These are phyloP conservation scores for Eupithecia subumbrata DNA, from an alignment of 2,888 invertebrate species.

Conservation along the genomic window DNA sequence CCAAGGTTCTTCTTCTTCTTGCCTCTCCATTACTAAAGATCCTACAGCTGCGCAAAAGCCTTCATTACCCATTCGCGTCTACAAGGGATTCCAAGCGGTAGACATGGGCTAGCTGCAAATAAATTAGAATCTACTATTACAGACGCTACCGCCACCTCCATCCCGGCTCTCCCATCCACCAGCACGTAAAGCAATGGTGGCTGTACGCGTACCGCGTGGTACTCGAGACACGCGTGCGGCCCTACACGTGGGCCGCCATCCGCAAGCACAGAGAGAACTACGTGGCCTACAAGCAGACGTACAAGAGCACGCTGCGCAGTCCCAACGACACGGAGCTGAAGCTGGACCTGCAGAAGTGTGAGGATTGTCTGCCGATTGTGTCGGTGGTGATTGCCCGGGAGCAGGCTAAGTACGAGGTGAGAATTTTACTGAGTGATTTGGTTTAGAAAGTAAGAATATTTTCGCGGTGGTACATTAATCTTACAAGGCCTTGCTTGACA, in stretches of 20 bases:
- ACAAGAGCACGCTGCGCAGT: slow-evolving; percentile 87
- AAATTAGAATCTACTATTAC: slow-evolving; percentile 20
- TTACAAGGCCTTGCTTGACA: no score
- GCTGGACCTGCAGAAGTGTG: slow-evolving; percentile 88
- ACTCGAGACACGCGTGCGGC: slow-evolving; percentile 88
- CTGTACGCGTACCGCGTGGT: slow-evolving; percentile 88
- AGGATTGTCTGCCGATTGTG: slow-evolving; percentile 88
- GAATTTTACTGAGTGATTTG: background rate
- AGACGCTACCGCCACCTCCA: slow-evolving; percentile 86
- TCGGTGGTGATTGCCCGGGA: slow-evolving; percentile 91
- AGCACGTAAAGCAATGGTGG: slow-evolving; percentile 89
- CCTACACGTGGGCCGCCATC: slow-evolving; percentile 90
- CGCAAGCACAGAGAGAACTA: slow-evolving; percentile 88
- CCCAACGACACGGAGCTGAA: slow-evolving; percentile 90
- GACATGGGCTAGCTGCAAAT: background rate
- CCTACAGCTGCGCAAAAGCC: background rate
- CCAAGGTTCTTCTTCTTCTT: background rate
- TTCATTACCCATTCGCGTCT: background rate
- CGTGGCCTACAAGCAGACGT: slow-evolving; percentile 86
- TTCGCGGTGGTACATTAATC: no score
- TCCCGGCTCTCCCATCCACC: slow-evolving; percentile 83
- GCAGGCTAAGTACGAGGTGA: slow-evolving; percentile 90
- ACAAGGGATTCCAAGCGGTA: background rate
- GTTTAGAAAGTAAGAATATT: no score
- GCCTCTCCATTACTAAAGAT: background rate